phyloP scores from a whole-genome alignment of 2,888 invertebrate species.

The Proisotoma minuta region DNA sequence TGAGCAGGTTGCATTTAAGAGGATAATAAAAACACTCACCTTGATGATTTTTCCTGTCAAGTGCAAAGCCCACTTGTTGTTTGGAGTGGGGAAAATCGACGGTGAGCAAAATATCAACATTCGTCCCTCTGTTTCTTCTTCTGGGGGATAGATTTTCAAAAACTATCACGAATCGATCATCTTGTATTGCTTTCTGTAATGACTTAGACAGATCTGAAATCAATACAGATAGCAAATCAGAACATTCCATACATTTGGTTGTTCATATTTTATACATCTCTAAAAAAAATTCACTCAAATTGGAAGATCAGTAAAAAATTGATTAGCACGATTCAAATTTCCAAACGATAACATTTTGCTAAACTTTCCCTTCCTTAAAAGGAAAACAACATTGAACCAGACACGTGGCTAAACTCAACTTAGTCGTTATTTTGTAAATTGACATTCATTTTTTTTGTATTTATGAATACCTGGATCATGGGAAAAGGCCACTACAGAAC shows the following conservation, averaged over 20 bases:
- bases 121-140: constrained; percentile 33
- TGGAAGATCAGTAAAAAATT: background rate
- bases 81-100: constrained; percentile 57
- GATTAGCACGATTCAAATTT: background rate
- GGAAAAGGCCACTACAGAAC: constrained; percentile 36
- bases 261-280: background rate
- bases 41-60: constrained; percentile 57
- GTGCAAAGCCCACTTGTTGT: constrained; percentile 56
- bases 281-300: background rate
- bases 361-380: no score
- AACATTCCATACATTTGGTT: no score
- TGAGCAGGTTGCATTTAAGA: background rate
- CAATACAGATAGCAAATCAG: no score
- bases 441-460: background rate
- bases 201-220: constrained; percentile 44
- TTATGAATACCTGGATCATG: constrained; percentile 40
- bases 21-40: constrained; percentile 51
- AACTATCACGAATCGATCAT: constrained; percentile 46
- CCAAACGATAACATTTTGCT: background rate
- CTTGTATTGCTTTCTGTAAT: constrained; percentile 42
- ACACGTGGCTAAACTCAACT: background rate
- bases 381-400: background rate
- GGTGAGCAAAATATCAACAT: constrained; percentile 57
- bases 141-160: constrained; percentile 45
- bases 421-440: background rate